Conservation (phyloP, 2,797 vertebrate species). For the Ceyx erithaca region DNA sequence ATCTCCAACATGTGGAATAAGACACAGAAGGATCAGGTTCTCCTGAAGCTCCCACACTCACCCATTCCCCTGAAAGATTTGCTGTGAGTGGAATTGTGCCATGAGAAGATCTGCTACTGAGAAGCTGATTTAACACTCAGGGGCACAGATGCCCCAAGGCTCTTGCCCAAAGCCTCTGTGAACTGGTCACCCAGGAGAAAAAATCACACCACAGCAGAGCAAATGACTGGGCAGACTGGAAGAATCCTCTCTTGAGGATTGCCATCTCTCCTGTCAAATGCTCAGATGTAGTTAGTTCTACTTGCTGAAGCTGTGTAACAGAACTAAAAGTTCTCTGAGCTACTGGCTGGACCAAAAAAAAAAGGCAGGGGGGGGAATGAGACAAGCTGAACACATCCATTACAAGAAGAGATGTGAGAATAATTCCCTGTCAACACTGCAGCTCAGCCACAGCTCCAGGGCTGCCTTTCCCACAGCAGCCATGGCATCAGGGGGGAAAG, state of each 20-base stretch:
- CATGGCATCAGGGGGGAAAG: not conserved
- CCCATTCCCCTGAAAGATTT: not conserved
- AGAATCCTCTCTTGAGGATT: not conserved
- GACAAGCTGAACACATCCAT: conserved; percentile 37
- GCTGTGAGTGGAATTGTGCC: not conserved
- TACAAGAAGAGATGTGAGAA: conserved; percentile 20
- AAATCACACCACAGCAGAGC: not conserved
- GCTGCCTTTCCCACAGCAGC: not conserved
- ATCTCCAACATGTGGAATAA: not conserved
- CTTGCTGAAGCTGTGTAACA: conserved; percentile 59
- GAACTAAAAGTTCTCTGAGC: conserved; percentile 51
- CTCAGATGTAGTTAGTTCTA: conserved; percentile 62
- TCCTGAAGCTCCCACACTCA: not conserved
- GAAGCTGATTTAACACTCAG: not conserved
- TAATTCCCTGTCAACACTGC: conserved; percentile 45
- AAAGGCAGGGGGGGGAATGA: not conserved
- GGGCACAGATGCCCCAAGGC: not conserved
- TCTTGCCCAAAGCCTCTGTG: not conserved
- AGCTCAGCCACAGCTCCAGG: not conserved
- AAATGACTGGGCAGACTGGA: not conserved
- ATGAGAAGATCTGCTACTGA: not conserved
- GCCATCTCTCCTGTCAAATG: conserved; percentile 63
- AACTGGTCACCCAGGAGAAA: not conserved
- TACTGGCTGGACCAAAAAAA: not conserved
- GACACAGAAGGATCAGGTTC: not conserved